phyloP scores from a whole-genome alignment of 2,113 vertebrate species.

The Scolopax mira region DNA sequence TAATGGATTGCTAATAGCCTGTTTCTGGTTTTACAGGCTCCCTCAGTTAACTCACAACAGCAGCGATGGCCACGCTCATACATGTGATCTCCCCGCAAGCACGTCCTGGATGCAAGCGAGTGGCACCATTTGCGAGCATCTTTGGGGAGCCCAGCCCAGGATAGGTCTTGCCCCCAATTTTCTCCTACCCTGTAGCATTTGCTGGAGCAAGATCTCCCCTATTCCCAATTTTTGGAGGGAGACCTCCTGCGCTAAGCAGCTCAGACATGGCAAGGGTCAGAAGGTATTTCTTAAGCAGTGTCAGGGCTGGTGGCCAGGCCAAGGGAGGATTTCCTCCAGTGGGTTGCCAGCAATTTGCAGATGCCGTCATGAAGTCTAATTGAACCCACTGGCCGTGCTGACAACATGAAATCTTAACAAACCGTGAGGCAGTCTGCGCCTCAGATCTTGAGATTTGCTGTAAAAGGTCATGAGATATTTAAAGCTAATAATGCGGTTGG shows the following conservation, averaged over 20 bases:
- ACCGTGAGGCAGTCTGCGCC: background rate
- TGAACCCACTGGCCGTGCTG: constrained; percentile 27
- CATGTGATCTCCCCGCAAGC: background rate
- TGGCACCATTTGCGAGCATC: background rate
- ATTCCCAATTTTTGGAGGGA: background rate
- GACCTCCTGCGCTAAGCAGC: background rate
- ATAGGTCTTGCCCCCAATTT: background rate
- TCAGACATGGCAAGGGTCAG: background rate
- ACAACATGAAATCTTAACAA: constrained; percentile 66
- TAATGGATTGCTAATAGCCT: constrained; percentile 83
- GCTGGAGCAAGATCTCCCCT: background rate
- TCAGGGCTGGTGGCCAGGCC: background rate
- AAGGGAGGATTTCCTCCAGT: constrained; percentile 36
- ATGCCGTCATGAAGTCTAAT: constrained; percentile 29
- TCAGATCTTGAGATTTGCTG: constrained; percentile 58
- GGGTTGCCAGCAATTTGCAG: constrained; percentile 55
- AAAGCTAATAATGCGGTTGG: constrained; percentile 55
- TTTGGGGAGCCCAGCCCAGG: background rate
- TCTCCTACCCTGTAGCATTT: fast-evolving
- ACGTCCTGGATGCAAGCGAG: background rate
- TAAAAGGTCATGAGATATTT: constrained; percentile 68
- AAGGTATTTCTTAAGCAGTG: background rate
- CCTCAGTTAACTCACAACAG: constrained; percentile 55
- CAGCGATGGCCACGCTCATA: background rate
- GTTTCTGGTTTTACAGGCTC: constrained; percentile 80